Evolutionary conservation across 2,113 vertebrate genomes (phyloP).

Genomic region (Tachycineta bicolor): DNA sequence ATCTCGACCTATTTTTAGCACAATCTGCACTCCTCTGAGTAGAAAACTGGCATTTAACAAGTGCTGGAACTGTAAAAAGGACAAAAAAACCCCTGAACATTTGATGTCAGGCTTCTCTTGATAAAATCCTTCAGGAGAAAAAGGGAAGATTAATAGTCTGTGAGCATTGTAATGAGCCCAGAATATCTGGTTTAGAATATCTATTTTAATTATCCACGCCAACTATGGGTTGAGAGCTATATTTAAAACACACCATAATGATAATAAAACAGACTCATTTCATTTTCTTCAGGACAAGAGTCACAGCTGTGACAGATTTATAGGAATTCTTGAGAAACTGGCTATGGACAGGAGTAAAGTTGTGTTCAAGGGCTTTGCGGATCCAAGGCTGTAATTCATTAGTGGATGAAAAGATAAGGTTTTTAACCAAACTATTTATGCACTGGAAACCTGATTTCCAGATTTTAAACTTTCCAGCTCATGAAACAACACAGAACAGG

Average conservation of each 20-base stretch:
- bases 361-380: background rate
- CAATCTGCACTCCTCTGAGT: background rate
- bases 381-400: background rate
- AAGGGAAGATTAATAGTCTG: background rate
- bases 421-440: background rate
- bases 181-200: background rate
- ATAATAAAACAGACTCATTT: background rate
- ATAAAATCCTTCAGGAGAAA: background rate
- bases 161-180: background rate
- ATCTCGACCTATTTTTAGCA: conserved; percentile 18
- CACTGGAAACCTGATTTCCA: background rate
- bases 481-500: background rate
- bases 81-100: background rate
- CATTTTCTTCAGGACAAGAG: background rate
- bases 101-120: background rate
- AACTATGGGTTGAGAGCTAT: background rate
- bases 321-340: background rate
- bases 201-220: background rate
- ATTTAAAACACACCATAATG: background rate
- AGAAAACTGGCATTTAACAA: conserved; percentile 7
- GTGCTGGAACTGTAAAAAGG: background rate
- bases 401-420: background rate
- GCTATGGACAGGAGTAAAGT: background rate
- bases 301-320: background rate
- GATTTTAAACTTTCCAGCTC: background rate